Percentiles rank a stretch among this genome's conserved stretches.
These are phyloP conservation scores for Penaeus vannamei DNA, from an alignment of 1,140 invertebrate species.

Conservation along the genomic window DNA sequence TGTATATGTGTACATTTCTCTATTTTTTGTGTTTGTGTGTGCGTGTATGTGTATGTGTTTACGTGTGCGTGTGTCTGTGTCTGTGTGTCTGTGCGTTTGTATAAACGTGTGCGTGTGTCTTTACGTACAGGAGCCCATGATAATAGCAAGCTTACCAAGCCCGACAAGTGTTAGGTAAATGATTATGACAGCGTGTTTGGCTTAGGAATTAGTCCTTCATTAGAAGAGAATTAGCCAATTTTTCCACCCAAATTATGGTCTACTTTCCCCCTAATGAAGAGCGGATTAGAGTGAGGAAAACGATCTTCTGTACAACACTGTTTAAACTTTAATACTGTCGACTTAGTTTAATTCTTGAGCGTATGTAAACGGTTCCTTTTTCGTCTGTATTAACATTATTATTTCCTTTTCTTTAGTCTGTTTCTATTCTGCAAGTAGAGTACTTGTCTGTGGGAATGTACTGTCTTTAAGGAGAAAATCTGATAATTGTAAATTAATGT, in stretches of 20 bases:
- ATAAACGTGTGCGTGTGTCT: neutral
- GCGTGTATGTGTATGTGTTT: neutral
- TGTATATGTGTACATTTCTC: neutral
- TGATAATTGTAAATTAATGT: no score
- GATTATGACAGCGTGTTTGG: conserved; percentile 25
- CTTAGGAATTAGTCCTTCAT: conserved; percentile 39
- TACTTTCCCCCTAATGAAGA: conserved; percentile 1
- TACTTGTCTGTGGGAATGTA: no score
- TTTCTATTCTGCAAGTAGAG: no score
- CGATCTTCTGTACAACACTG: neutral
- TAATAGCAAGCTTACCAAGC: conserved; percentile 9
- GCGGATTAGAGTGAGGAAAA: conserved; percentile 23
- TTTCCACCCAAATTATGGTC: conserved; percentile 16
- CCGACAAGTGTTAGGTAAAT: conserved; percentile 19
- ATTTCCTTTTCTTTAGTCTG: no score
- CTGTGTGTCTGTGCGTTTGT: neutral
- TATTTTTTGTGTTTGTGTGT: no score
- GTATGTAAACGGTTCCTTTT: no score
- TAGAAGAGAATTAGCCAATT: conserved; percentile 24
- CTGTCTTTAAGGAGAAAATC: no score
- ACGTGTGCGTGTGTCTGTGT: neutral
- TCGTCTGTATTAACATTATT: no score
- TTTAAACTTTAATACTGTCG: no score
- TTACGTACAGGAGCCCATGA: neutral
- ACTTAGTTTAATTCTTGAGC: no score